phyloP scores from a whole-genome alignment of 2,113 vertebrate species.

The Grammomys dolichurus region DNA sequence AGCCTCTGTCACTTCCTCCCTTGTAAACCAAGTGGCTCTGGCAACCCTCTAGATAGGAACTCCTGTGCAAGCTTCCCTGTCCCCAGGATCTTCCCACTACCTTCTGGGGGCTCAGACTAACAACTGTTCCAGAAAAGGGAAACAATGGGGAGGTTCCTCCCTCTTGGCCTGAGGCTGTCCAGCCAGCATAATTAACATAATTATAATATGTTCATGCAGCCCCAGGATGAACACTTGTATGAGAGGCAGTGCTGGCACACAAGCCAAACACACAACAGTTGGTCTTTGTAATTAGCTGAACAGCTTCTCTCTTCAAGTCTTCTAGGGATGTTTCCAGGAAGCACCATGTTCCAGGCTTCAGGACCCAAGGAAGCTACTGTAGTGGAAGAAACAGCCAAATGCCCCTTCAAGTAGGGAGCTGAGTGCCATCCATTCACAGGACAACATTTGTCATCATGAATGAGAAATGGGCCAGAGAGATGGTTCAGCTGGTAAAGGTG shows the following conservation, averaged over 20 bases:
- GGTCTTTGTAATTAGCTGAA: slow-evolving; percentile 83
- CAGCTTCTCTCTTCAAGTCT: slow-evolving; percentile 77
- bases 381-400: fast-evolving
- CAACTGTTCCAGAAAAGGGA: slow-evolving; percentile 73
- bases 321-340: slow-evolving; percentile 75
- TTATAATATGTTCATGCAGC: slow-evolving; percentile 83
- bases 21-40: slow-evolving; percentile 1
- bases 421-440: background rate
- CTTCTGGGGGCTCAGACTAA: slow-evolving; percentile 47
- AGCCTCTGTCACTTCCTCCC: background rate
- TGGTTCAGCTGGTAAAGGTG: background rate
- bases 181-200: slow-evolving; percentile 86
- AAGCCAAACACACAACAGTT: slow-evolving; percentile 84
- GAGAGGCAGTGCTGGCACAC: slow-evolving; percentile 69
- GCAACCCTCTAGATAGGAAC: background rate
- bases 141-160: slow-evolving; percentile 78
- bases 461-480: background rate
- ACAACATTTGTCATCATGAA: background rate
- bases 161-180: slow-evolving; percentile 78
- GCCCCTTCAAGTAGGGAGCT: background rate
- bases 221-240: slow-evolving; percentile 79
- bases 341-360: slow-evolving; percentile 59
- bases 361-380: background rate
- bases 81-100: background rate
- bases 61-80: background rate